phyloP scores from a whole-genome alignment of 2,113 vertebrate genomes.

The Alligator sinensis region DNA sequence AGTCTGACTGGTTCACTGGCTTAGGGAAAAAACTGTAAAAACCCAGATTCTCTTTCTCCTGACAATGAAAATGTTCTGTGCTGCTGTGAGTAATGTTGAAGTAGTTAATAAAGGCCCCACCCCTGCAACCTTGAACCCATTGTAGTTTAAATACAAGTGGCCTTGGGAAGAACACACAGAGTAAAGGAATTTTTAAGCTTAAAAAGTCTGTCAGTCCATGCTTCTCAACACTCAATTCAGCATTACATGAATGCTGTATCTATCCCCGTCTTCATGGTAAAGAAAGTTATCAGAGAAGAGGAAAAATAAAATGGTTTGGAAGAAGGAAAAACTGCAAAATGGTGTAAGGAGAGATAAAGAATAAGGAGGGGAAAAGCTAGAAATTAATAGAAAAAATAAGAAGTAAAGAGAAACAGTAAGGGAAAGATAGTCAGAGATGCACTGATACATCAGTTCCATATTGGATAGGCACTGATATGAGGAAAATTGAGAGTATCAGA shows the following conservation, averaged over 20 bases:
- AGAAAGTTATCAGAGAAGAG: not conserved
- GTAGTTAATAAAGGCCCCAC: not conserved
- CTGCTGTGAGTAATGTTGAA: not conserved
- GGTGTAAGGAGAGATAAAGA: not conserved
- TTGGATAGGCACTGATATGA: no score
- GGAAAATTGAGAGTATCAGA: no score
- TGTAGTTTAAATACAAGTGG: not conserved
- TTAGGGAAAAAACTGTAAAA: not conserved
- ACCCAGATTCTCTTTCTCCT: not conserved
- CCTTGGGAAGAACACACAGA: not conserved
- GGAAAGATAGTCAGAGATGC: not conserved
- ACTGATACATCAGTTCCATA: no score
- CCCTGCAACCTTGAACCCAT: not conserved
- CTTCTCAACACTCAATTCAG: not conserved
- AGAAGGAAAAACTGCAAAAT: not conserved
- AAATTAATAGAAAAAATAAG: rapidly evolving
- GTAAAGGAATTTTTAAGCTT: not conserved
- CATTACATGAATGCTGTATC: not conserved
- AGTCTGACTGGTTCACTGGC: not conserved
- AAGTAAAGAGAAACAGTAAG: not conserved
- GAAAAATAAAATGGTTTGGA: not conserved
- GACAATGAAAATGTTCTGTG: not conserved
- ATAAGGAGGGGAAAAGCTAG: not conserved
- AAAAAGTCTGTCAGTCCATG: not conserved
- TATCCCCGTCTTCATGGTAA: not conserved